Evolutionary conservation across 2,113 vertebrate species (phyloP).

Genomic region (Calidris pygmaea): DNA sequence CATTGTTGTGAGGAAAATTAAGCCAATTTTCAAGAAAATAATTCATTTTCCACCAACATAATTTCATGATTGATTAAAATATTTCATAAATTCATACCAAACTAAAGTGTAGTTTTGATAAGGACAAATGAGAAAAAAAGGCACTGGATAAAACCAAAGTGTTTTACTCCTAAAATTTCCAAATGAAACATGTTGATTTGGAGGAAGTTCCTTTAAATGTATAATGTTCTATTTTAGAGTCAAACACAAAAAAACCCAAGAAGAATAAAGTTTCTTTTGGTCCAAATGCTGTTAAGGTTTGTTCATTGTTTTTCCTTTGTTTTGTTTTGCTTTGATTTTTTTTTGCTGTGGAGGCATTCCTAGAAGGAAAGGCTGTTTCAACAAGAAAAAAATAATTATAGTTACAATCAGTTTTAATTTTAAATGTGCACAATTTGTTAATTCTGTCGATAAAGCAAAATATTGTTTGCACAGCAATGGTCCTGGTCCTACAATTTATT

Average conservation of each 20-base stretch:
- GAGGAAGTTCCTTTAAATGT: neutral
- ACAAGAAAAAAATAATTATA: neutral
- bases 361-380: neutral
- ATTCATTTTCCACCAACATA: neutral
- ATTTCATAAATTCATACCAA: neutral
- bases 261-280: neutral
- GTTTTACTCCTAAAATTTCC: neutral
- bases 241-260: neutral
- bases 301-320: neutral
- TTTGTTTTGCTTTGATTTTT: neutral
- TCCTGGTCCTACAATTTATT: neutral
- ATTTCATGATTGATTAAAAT: neutral
- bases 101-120: neutral
- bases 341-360: neutral
- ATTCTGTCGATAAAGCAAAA: neutral
- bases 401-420: neutral
- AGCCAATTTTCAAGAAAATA: neutral
- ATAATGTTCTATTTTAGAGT: neutral
- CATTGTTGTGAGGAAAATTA: neutral
- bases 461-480: neutral
- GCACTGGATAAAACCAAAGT: neutral
- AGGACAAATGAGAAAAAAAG: neutral
- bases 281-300: neutral
- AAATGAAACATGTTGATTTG: neutral
- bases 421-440: neutral